Evolutionary conservation across 1,140 invertebrate genomes (phyloP).

Genomic region (Prorops nasuta): DNA sequence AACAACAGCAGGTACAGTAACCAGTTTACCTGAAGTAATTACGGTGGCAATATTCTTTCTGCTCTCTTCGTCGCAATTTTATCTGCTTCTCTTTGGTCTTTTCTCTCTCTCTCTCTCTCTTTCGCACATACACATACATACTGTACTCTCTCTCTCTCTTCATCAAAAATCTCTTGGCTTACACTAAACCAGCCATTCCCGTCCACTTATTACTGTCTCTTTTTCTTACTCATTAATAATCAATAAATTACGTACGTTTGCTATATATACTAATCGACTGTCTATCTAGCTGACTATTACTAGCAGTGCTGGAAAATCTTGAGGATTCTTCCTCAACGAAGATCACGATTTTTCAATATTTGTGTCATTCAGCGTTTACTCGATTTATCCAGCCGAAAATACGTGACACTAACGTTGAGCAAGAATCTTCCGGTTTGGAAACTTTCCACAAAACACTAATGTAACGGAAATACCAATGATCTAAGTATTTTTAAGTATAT

Average conservation of each 20-base stretch:
- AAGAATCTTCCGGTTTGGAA: no score
- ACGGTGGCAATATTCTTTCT: constrained; percentile 36
- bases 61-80: constrained; percentile 20
- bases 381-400: no score
- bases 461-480: no score
- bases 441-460: no score
- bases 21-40: constrained; percentile 53
- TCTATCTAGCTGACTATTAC: background rate
- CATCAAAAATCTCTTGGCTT: background rate
- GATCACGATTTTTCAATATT: no score
- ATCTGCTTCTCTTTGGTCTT: constrained; percentile 11
- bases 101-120: constrained; percentile 7
- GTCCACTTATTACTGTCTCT: background rate
- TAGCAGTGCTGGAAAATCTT: background rate
- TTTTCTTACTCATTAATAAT: background rate
- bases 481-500: no score
- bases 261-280: background rate
- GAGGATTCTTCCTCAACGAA: no score
- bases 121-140: background rate
- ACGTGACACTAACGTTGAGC: no score
- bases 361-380: no score
- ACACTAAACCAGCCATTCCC: no score
- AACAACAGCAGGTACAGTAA: constrained; percentile 56
- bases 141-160: background rate
- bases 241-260: background rate